Conservation (phyloP, 2,888 invertebrate genomes). For the Tigriopus californicus region DNA sequence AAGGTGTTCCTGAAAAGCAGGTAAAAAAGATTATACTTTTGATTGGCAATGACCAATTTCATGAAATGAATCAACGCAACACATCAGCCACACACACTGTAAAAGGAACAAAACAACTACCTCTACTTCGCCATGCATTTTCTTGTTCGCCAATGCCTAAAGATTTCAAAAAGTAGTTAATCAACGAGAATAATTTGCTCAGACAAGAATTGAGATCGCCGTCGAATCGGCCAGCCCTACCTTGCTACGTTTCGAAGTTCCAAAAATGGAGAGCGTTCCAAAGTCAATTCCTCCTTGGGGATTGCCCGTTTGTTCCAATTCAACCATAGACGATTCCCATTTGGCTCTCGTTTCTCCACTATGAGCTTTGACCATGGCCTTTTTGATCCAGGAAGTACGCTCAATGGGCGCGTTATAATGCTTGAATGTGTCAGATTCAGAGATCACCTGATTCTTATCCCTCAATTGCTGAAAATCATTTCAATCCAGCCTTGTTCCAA, state of each 20-base stretch:
- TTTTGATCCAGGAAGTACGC: constrained; percentile 61
- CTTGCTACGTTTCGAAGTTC: constrained; percentile 48
- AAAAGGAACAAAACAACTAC: neutral
- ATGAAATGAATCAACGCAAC: too few relatives aligned
- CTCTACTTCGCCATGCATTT: too few relatives aligned
- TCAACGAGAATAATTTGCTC: too few relatives aligned
- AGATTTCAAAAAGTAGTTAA: too few relatives aligned
- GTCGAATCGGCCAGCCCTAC: constrained; percentile 40
- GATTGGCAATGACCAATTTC: too few relatives aligned
- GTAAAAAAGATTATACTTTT: constrained; percentile 7
- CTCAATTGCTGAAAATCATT: neutral
- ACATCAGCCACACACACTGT: constrained; percentile 14
- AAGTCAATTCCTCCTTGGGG: constrained; percentile 42
- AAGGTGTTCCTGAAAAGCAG: constrained; percentile 38
- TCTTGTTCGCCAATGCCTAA: too few relatives aligned
- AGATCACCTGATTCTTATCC: neutral
- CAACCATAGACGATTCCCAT: constrained; percentile 55
- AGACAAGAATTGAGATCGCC: neutral
- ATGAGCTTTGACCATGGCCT: constrained; percentile 50
- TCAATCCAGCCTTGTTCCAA: too few relatives aligned
- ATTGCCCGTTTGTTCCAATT: constrained; percentile 58
- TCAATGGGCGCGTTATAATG: constrained; percentile 58
- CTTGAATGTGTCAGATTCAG: constrained; percentile 33
- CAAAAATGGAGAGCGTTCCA: constrained; percentile 53
- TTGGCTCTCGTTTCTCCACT: constrained; percentile 25